Evolutionary conservation across 2,888 invertebrate genomes (phyloP), one percentile per base, ranked within the genome.

Genomic region (Chironomus riparius): DNA sequence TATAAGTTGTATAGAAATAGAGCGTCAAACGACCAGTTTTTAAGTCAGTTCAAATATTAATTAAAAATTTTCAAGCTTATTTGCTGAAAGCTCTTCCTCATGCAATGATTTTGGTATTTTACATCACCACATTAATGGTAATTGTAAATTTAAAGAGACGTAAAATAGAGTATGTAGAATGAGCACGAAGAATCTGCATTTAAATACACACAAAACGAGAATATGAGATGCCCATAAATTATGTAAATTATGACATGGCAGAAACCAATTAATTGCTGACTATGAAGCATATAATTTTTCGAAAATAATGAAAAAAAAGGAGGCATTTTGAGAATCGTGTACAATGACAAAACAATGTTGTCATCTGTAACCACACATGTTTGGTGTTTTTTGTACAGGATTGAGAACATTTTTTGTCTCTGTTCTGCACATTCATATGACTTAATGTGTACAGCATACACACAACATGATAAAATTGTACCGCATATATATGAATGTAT

Each of bases 311-410:
- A 24, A 4, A 56, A 7, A 56, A 18, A 56, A 18, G 7, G 56
- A 56, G 18, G 15, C 18, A 56, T 56, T 65, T 21, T 22, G 13
- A 65, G 65, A 21, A 18, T 24, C 21, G 21, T 65, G 65, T 65
- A 22, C 65, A 65, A 65, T 65, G 65, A 65, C 65, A 65, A 65
- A 65, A 65, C 65, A 65, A 65, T 65, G 65, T 65, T 65, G 65
- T 65, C 65, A 65, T 65, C 65, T 65, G 65, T 65, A 21, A 65
- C 65, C 65, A 65, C 65, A 65, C 65, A 65, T 65, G 65, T 65
- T 62, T 21, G 24, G 65, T 6, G 12, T 65, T 56, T 15, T 65
- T 50, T 13, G 21, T 22, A 24, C 13, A 21, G 22, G 21, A 22
- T 21, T 65, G 65, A 24, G 65, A 56, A 56, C n/a, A 56, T 3